Evolutionary conservation across 2,888 invertebrate species (phyloP), one percentile per base, ranked within the genome.

Genomic region (Muscina levida): DNA sequence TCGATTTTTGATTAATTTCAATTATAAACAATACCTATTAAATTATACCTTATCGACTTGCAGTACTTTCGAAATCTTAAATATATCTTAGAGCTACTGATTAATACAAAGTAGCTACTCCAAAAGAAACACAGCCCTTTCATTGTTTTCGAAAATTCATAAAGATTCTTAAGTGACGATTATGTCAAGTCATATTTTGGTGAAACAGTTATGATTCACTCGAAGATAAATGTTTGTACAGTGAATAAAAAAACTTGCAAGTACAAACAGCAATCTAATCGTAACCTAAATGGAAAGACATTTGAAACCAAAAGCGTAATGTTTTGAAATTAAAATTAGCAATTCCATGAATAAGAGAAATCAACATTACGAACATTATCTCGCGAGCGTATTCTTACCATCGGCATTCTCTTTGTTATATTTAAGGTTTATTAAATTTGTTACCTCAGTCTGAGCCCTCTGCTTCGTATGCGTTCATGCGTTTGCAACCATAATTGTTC

Each of bases 391-490:
- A 8, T n/a, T 2, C 44, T 2, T 13, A 44, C 44, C 4, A 44
- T n/a, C n/a, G 44, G 44, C n/a, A 13, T 44, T 44, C 3, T 44
- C 44, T 44, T 44, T 44, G 44, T 75, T 46, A 71, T 42, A 59
- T 70, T 79, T 72, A 66, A 71, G 2, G 13, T 51, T 72, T 67
- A 31, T 31, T 31, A 31, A 31, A 31, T 31, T 31, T 31, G 31
- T 8, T 31, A 8, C 31, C 31, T 31, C 8, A 31, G 4, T 31
- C 8, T 31, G 31, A 31, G 3, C 31, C 31, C 8, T 31, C 31
- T 31, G 3, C n/a, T n/a, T n/a, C n/a, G n/a, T n/a, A n/a, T n/a
- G n/a, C 31, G 31, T 31, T 8, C 31, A 31, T 51, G 10, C 51
- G 19, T 19, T 5, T 31, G 62, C 62, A 42, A 37, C 17, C 62